Conservation (phyloP, 2,888 invertebrate genomes). For the Plebejus melissa region DNA sequence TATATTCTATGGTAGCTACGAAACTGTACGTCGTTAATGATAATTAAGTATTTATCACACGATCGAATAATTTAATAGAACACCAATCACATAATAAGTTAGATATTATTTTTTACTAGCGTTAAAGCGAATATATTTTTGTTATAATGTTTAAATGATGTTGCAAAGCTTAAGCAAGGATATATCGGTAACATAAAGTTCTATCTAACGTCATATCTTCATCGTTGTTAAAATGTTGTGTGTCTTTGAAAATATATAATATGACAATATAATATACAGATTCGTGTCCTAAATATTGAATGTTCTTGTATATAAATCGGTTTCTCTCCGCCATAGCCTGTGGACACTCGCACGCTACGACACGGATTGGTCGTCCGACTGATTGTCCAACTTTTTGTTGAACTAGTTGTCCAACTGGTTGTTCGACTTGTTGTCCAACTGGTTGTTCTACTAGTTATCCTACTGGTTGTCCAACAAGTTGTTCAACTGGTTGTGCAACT, state of each 20-base stretch:
- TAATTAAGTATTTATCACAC: conserved; percentile 1
- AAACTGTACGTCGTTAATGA: conserved; percentile 10
- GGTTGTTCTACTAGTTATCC: background rate
- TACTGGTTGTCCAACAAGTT: background rate
- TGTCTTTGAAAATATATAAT: conserved; percentile 65
- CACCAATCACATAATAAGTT: conserved; percentile 22
- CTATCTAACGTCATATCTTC: conserved; percentile 67
- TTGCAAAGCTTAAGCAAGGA: conserved; percentile 52
- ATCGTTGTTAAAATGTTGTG: conserved; percentile 69
- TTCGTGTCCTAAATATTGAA: conserved; percentile 46
- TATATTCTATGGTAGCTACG: conserved; percentile 15
- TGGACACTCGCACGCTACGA: background rate
- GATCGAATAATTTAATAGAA: conserved; percentile 13
- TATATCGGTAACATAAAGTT: conserved; percentile 46
- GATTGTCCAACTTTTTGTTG: background rate
- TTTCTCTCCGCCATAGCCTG: conserved; percentile 10
- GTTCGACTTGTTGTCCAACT: background rate
- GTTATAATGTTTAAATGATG: conserved; percentile 49
- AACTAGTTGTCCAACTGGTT: background rate
- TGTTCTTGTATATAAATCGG: conserved; percentile 43
- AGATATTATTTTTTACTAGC: conserved; percentile 18
- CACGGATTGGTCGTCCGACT: background rate
- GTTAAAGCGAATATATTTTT: conserved; percentile 21
- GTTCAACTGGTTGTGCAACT: too few species aligned
- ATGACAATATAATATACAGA: conserved; percentile 69